Base-by-base conservation (phyloP, 2,888 invertebrate genomes). In the Apoda limacodes region DNA sequence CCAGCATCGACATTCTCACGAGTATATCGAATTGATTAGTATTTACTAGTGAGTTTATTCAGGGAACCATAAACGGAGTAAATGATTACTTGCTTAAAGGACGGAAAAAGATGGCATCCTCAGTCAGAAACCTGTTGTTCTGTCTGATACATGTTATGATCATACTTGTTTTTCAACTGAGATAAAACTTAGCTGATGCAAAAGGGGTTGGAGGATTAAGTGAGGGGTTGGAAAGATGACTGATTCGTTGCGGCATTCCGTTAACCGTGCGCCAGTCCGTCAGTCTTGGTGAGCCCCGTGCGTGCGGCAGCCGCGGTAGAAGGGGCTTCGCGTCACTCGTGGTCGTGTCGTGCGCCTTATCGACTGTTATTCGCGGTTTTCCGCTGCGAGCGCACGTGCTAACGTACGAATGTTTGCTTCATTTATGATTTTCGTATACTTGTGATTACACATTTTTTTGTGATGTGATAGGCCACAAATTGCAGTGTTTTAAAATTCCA, bases 361-460 rank as follows among this genome's bases (percentile, higher is more conserved):
- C 55, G 55, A 42, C 59, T 72, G 62, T 74, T 60, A 60, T 66
- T 67, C 70, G 72, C 72, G 70, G 66, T 56, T 61, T 63, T 56
- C 69, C 61, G 63, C 55, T 64, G 58, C 56, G 61, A 55, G 60
- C 70, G 71, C 80, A 76, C 80, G 76, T 76, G 75, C 68, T 57
- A 48, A 25, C 56, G 60, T 59, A 46, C 52, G 46, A 52, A 56
- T 56, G 54, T 58, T 47, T 47, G 51, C 43, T 47, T 48, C 58
- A 58, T 62, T 60, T 56, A 61, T 60, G 42, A 44, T 27, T 50
- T 54, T 50, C 52, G 55, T 62, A 57, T 71, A 74, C 72, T 68
- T 74, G 74, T 75, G 72, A 65, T 69, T 57, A 57, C 59, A 55
- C 61, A 63, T 68, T 65, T 69, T 64, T 69, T 67, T 63, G 71